These are phyloP conservation scores for Mormoops blainvillei DNA, from an alignment of 2,113 vertebrate genomes.

Conservation along the genomic window DNA sequence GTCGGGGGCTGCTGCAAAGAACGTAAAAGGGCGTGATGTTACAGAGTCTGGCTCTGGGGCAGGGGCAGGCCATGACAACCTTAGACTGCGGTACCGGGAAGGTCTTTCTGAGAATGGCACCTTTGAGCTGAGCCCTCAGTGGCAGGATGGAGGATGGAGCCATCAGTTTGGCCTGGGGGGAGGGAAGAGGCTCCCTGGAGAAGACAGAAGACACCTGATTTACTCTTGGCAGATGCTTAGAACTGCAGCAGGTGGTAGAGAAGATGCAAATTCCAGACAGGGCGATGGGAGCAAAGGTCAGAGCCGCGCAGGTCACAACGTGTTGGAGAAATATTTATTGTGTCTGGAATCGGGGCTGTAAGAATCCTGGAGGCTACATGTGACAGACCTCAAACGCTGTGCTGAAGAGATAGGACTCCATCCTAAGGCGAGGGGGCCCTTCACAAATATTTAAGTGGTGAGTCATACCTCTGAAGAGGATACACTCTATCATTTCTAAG, in stretches of 20 bases:
- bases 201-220: background rate
- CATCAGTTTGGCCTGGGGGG: background rate
- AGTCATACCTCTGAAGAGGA: background rate
- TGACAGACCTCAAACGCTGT: background rate
- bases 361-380: background rate
- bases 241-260: background rate
- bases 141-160: background rate
- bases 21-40: no score
- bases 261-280: background rate
- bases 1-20: no score
- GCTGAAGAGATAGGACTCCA: background rate
- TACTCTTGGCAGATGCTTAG: background rate
- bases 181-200: background rate
- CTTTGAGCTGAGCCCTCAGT: background rate
- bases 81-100: background rate
- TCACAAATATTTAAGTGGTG: fast-evolving
- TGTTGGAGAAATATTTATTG: background rate
- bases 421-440: background rate
- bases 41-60: background rate
- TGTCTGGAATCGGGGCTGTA: background rate
- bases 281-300: background rate
- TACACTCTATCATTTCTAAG: background rate
- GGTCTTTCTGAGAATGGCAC: background rate
- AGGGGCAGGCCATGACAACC: fast-evolving
- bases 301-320: background rate